Evolutionary conservation across 1,140 invertebrate genomes (phyloP).

Genomic region (Hyposmocoma kahamanoa): DNA sequence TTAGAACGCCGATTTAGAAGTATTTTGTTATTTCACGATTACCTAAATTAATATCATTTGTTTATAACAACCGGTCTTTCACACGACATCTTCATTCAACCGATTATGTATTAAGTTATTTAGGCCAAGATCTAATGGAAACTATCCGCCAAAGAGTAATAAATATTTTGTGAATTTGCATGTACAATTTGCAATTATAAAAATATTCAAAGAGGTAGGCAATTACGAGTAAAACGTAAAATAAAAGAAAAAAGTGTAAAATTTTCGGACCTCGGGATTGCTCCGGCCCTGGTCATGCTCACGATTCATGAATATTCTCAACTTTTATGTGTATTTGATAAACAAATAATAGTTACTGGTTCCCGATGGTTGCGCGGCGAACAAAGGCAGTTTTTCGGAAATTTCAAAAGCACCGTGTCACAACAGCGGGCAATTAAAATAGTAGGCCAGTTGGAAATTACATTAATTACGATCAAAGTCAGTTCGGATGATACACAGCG

Average conservation of each 20-base stretch:
- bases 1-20: constrained; percentile 38
- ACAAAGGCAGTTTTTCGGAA: constrained; percentile 64
- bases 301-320: constrained; percentile 34
- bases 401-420: constrained; percentile 62
- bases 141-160: background rate
- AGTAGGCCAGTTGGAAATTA: constrained; percentile 63
- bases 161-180: too few relatives aligned
- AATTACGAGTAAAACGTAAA: too few relatives aligned
- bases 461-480: constrained; percentile 57
- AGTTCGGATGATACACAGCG: constrained; percentile 40
- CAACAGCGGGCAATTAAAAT: constrained; percentile 66
- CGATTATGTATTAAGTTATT: too few relatives aligned
- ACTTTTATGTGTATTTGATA: constrained; percentile 65
- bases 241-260: too few relatives aligned
- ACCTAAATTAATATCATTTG: constrained; percentile 60
- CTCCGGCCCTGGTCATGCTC: background rate
- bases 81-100: constrained; percentile 68
- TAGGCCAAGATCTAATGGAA: too few relatives aligned
- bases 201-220: too few relatives aligned
- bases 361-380: constrained; percentile 42
- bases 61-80: constrained; percentile 47
- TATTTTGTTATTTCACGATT: constrained; percentile 35
- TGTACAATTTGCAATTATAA: too few relatives aligned
- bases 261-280: constrained; percentile 23
- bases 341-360: constrained; percentile 49